Base-by-base conservation (phyloP, 2,113 vertebrate species). In the Panurus biarmicus region DNA sequence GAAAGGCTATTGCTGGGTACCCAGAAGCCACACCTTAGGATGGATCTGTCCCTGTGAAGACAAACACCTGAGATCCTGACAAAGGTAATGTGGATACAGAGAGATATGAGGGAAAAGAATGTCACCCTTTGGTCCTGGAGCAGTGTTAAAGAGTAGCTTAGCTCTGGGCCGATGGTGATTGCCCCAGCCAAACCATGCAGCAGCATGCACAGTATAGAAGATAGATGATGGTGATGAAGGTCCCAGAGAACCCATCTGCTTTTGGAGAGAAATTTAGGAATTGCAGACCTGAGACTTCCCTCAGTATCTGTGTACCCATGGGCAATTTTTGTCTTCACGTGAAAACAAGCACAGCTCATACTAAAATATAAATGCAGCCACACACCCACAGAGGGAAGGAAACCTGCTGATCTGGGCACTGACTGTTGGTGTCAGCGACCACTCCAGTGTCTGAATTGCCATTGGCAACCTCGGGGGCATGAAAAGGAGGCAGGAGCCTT, bases 401-500 rank as follows among this genome's bases (percentile, higher is more conserved):
- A 82, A 53, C 4, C 25, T 10, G 12, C 50, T 66, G 56, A 22
- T 65, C 35, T 47, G 78, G 60, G 60, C 40, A 6, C 44, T 47
- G 67, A 17, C 50, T 72, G 44, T 18, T 14, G 11, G 40, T 60
- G 65, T 84, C 69, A 69, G 14, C 0, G 1, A 26, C 36, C 1
- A 2, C 71, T 67, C 64, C 6, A 3, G 62, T 22, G 38, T 38
- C 76, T 89, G 73, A 84, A 92, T 82, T 5, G 1, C 78, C 31
- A 19, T 44, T 74, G 72, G 60, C 62, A n/a, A 29, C 16, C 47
- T 16, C 33, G 26, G 47, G 48, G 45, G 15, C 38, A 89, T 96
- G 85, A 62, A 73, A 69, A 58, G 11, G 16, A 89, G 90, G 87
- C 94, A 91, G 53, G 29, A 94, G 38, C 70, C 83, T 17, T 64